A percentile compares a stretch with the other conserved stretches of the same genome.
These are phyloP conservation scores for Pachypsylla venusta DNA, from an alignment of 1,140 invertebrate genomes.

Conservation along the genomic window DNA sequence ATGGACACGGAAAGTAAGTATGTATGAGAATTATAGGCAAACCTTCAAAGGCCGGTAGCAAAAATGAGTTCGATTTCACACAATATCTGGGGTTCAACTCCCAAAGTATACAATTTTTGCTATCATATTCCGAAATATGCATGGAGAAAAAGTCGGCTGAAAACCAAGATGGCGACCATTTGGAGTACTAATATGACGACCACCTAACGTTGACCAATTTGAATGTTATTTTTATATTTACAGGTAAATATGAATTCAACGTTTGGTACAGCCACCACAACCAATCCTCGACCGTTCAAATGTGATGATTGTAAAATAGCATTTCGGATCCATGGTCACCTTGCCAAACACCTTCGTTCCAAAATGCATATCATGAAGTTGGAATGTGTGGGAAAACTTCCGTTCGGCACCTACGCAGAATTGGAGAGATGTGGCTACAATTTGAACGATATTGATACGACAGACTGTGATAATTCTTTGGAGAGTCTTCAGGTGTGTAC, in stretches of 20 bases:
- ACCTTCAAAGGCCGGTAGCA: too few relatives aligned
- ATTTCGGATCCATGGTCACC: constrained; percentile 88
- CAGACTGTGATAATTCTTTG: constrained; percentile 83
- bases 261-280: constrained; percentile 64
- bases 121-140: too few relatives aligned
- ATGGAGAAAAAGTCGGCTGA: too few relatives aligned
- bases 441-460: constrained; percentile 83
- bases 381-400: constrained; percentile 81
- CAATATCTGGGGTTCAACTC: too few relatives aligned
- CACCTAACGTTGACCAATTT: not conserved
- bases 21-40: too few relatives aligned
- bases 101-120: too few relatives aligned
- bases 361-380: constrained; percentile 95
- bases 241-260: constrained; percentile 65
- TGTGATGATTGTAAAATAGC: constrained; percentile 91
- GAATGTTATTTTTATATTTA: constrained; percentile 13
- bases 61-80: too few relatives aligned
- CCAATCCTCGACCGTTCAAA: constrained; percentile 85
- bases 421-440: constrained; percentile 79
- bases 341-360: constrained; percentile 89
- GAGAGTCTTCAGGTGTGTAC: constrained; percentile 61
- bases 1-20: too few relatives aligned
- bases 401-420: constrained; percentile 90
- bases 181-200: not conserved
- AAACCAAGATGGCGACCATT: not conserved